A percentile compares a stretch with the other conserved stretches of the same genome.
phyloP scores from a whole-genome alignment of 2,888 invertebrate species.

The Anoplius nigerrimus region DNA sequence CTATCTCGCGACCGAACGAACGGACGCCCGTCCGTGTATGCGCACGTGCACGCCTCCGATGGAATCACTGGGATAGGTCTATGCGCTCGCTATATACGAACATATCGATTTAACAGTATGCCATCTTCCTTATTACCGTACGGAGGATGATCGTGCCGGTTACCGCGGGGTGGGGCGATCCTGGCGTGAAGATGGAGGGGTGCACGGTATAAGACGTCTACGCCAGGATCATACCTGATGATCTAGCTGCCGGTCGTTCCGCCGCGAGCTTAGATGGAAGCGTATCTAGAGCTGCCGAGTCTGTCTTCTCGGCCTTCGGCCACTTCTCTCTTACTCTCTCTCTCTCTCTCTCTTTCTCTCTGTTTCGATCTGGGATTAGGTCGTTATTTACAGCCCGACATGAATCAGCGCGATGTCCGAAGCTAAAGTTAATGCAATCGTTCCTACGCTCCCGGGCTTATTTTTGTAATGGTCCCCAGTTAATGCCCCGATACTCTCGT shows the following conservation, averaged over 20 bases:
- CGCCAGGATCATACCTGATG: constrained; percentile 25
- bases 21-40: constrained; percentile 5
- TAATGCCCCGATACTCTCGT: not conserved
- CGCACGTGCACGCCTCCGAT: constrained; percentile 22
- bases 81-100: constrained; percentile 15
- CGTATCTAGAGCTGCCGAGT: constrained; percentile 37
- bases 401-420: constrained; percentile 58
- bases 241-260: constrained; percentile 21
- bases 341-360: too few relatives aligned
- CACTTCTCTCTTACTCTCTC: too few relatives aligned
- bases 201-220: constrained; percentile 15
- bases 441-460: not conserved
- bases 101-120: constrained; percentile 38
- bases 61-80: constrained; percentile 14
- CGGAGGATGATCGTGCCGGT: constrained; percentile 25
- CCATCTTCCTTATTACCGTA: constrained; percentile 66
- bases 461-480: not conserved
- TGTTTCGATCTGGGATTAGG: constrained; percentile 50
- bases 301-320: constrained; percentile 2
- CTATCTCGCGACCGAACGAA: too few relatives aligned
- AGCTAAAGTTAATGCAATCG: constrained; percentile 56
- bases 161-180: constrained; percentile 17
- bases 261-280: constrained; percentile 28
- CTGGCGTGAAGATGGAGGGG: constrained; percentile 7
- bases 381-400: constrained; percentile 60